Evolutionary conservation across 2,113 vertebrate species (phyloP), one percentile per base, ranked within the genome.

Genomic region (Hippolais icterina): DNA sequence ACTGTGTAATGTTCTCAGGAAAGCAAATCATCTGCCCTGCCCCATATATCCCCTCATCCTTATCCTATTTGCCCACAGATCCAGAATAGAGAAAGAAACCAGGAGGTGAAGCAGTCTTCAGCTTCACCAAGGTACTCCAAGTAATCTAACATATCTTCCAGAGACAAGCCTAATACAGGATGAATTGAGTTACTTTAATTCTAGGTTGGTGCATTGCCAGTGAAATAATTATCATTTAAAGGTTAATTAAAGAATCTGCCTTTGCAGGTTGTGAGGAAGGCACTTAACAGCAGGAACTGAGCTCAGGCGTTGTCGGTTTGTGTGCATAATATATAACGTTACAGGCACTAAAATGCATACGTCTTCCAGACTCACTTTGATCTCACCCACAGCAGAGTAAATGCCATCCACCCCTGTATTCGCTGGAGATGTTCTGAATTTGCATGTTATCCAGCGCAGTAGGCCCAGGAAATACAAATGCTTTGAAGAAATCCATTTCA

Each of bases 151-250:
- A 4, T 42, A 83, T 89, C 76, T 97, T 95, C 69, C 81, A 46
- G n/a, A 92, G 47, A 92, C 65, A 82, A 93, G 69, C 17, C 53
- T 95, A 69, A 96, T 68, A 78, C 59, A 87, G 80, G 78, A 77
- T 77, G 72, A 89, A 64, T 83, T 46, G 44, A 80, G 44, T 85
- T 94, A 60, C 92, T 97, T 91, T 94, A 82, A 93, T 96, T 95
- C 80, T 79, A 41, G 29, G 39, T 87, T 97, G 96, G 90, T 94
- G 65, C 41, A 68, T n/a, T 90, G 95, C 97, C 96, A 96, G 63
- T 61, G 68, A 96, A 92, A 96, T 97, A 97, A 97, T 97, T 97
- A 97, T 94, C 74, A 96, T 97, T 97, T 98, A 97, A 97, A 97
- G 91, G 94, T 97, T 97, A 97, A 97, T 97, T 97, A 97, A 98